Evolutionary conservation across 2,888 invertebrate genomes (phyloP), one percentile per base, ranked within the genome.

Genomic region (Alsophila aescularia): DNA sequence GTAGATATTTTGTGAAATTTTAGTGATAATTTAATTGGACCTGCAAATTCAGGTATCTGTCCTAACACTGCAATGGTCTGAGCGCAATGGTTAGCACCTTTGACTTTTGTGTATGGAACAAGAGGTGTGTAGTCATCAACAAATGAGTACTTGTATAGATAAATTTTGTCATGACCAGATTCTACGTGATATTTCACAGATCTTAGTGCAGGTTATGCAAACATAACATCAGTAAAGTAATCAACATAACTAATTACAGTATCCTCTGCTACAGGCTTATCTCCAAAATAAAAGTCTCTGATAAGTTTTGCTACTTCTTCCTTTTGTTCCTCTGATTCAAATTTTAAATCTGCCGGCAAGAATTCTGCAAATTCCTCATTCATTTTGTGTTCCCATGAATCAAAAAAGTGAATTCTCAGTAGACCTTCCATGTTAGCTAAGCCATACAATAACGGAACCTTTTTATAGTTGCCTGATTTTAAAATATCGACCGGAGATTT

Each of bases 301-400:
- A 78, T 39, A 45, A 53, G 13, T 16, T 66, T 42, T 0, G 71
- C 69, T 5, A 80, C 55, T 40, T 62, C 40, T 48, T 75, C 63
- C 50, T 58, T 78, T 44, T 81, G 64, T 15, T 60, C 45, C 1
- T 64, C 58, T 27, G 36, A 66, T 2, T 60, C 42, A 58, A 78
- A 78, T 36, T 71, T 48, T 3, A 85, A 64, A 44, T 84, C 43
- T n/a, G 53, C 62, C 1, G 85, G 82, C 13, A 85, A 27, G 50
- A 79, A 85, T 12, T 81, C 73, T 0, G 77, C 67, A 64, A 85
- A 83, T 0, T 72, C 66, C 7, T 64, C 44, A 54, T 75, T 73
- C 70, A 79, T 75, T 40, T 32, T 41, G 1, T 45, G 31, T 34
- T 55, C 66, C 67, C 70, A 70, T 4, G 21, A 3, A n/a, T 69